Base-by-base conservation (phyloP, 2,113 vertebrate species). In the Heliornis fulica region DNA sequence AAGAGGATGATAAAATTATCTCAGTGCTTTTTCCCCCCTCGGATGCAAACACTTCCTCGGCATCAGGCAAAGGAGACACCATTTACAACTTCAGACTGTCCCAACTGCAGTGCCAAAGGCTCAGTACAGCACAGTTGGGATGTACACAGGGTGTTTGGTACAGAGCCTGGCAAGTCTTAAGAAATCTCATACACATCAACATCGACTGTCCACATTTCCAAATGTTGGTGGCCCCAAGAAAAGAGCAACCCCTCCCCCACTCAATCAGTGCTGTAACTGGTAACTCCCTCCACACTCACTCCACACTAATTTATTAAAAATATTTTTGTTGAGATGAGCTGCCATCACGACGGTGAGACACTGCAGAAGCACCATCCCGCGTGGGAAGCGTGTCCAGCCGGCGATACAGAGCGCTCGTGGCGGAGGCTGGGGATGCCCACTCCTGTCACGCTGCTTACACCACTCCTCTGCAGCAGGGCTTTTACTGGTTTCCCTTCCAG, bases 401-500 rank as follows among this genome's bases (percentile, higher is more conserved):
- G 40, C 10, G 22, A 26, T 2, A n/a, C n/a, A n/a, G n/a, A n/a
- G n/a, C n/a, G n/a, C n/a, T n/a, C n/a, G n/a, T n/a, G n/a, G n/a
- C n/a, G n/a, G n/a, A n/a, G n/a, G n/a, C n/a, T n/a, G n/a, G n/a
- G n/a, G 41, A 4, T 31, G 51, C 22, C 64, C 32, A 8, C 70
- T 53, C 41, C 88, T 56, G 4, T 23, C 78, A 18, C 32, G 14
- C 1, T 32, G 50, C 63, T 87, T 28, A 45, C 66, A 83, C 59
- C 16, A 54, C 79, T 66, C 4, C 9, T 92, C 76, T 63, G 86
- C 79, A 22, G 32, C 59, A 12, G 3, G 8, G 70, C 16, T 77
- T 83, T 83, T 17, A 78, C 41, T 51, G 86, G 54, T 89, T 89
- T 56, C 76, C 64, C 74, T 69, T 32, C 63, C 90, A 65, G n/a